phyloP scores from a whole-genome alignment of 2,888 invertebrate species.

The Mimachlamys varia region DNA sequence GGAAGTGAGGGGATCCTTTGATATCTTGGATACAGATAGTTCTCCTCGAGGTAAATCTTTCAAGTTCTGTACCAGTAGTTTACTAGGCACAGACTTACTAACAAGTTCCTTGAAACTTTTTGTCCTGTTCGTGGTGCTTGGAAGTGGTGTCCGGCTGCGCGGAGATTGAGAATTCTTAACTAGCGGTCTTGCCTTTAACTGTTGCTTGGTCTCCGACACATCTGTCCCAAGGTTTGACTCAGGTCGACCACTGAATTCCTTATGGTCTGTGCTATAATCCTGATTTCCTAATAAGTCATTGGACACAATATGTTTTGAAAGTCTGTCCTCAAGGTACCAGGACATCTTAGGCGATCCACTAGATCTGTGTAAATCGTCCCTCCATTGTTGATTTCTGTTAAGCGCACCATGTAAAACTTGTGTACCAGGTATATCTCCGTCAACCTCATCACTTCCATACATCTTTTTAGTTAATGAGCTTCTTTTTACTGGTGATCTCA shows the following conservation, averaged over 20 bases:
- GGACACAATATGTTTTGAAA: not conserved
- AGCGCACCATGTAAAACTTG: not conserved
- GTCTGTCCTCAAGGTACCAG: not conserved
- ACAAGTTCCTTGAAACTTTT: not conserved
- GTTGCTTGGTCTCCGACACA: not conserved
- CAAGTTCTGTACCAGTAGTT: not conserved
- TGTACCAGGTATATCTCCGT: not conserved
- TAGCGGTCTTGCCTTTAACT: not conserved
- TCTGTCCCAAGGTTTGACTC: not conserved
- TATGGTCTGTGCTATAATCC: not conserved
- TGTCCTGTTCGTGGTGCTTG: not conserved
- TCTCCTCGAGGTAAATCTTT: not conserved
- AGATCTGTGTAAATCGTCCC: not conserved
- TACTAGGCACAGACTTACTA: conserved; percentile 14
- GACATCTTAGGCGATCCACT: not conserved
- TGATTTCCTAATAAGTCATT: not conserved
- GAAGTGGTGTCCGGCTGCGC: not conserved
- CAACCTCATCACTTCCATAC: not conserved
- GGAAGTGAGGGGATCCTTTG: not conserved
- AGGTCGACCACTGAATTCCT: not conserved
- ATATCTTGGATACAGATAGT: not conserved
- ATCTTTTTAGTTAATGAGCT: not conserved
- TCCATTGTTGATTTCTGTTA: not conserved
- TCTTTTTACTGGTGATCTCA: not conserved
- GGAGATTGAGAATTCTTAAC: not conserved